A percentile compares a stretch with the other conserved stretches of the same genome.
phyloP scores from a whole-genome alignment of 2,888 invertebrate species.

The Octodonta nipae region DNA sequence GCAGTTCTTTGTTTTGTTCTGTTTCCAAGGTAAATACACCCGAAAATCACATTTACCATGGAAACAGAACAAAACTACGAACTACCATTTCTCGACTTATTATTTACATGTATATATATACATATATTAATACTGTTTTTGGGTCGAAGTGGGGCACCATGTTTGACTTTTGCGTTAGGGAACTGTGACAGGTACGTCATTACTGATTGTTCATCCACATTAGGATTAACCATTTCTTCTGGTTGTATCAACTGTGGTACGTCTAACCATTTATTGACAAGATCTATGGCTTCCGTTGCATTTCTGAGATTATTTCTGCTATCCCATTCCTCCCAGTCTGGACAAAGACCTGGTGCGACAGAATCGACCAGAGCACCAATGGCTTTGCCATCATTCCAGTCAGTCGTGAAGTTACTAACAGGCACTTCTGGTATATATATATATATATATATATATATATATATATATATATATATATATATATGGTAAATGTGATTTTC shows the following conservation, averaged over 20 bases:
- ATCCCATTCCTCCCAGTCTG: conserved; percentile 81
- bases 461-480: too few relatives aligned
- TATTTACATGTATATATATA: too few relatives aligned
- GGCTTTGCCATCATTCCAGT: conserved; percentile 83
- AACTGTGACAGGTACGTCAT: conserved; percentile 90
- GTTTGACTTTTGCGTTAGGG: conserved; percentile 72
- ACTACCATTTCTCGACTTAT: too few relatives aligned
- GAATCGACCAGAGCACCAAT: conserved; percentile 83
- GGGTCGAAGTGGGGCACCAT: conserved; percentile 65
- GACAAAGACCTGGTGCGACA: conserved; percentile 76
- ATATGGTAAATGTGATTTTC: too few relatives aligned
- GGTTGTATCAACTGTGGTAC: conserved; percentile 80
- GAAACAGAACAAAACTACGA: too few relatives aligned
- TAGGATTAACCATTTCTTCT: conserved; percentile 78
- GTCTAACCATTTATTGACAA: conserved; percentile 80
- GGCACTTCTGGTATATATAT: conserved; percentile 75
- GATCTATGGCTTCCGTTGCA: conserved; percentile 82
- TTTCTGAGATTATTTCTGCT: conserved; percentile 70
- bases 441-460: too few relatives aligned
- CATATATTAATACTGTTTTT: conserved; percentile 66
- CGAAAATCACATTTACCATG: too few relatives aligned
- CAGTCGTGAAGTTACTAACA: conserved; percentile 74
- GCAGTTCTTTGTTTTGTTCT: too few relatives aligned
- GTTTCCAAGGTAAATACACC: too few relatives aligned
- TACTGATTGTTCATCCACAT: too few relatives aligned